Evolutionary conservation across 2,888 invertebrate genomes (phyloP).

Genomic region (Nemapogon koenigi): DNA sequence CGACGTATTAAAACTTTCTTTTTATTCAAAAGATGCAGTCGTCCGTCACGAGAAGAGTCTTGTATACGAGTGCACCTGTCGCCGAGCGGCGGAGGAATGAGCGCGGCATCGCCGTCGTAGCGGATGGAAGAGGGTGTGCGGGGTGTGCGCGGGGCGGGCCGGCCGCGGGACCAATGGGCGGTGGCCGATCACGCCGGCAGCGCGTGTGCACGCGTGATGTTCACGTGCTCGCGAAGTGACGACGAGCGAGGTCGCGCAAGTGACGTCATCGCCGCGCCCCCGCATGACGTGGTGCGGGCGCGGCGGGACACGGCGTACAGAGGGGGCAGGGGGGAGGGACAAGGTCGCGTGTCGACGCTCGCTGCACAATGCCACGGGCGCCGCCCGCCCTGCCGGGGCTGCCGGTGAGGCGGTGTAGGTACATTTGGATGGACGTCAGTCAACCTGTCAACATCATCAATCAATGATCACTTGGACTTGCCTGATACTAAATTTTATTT

Average conservation of each 20-base stretch:
- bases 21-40: conserved; percentile 46
- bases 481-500: no score
- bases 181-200: conserved; percentile 71
- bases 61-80: conserved; percentile 51
- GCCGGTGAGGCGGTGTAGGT: no score
- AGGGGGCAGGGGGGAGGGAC: conserved; percentile 30
- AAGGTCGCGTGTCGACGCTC: conserved; percentile 32
- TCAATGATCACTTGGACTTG: no score
- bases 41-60: conserved; percentile 23
- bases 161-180: conserved; percentile 66
- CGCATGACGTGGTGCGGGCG: conserved; percentile 44
- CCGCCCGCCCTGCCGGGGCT: no score
- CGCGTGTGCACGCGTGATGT: conserved; percentile 80
- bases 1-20: conserved; percentile 45
- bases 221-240: conserved; percentile 87
- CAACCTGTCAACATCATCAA: no score
- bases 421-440: no score
- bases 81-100: conserved; percentile 58
- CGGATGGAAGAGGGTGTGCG: conserved; percentile 58
- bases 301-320: conserved; percentile 20
- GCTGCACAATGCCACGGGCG: no score
- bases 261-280: conserved; percentile 61
- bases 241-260: conserved; percentile 65
- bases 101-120: conserved; percentile 39
- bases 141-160: conserved; percentile 71